Evolutionary conservation across 2,888 invertebrate species (phyloP).

Genomic region (Dryococelus australis): DNA sequence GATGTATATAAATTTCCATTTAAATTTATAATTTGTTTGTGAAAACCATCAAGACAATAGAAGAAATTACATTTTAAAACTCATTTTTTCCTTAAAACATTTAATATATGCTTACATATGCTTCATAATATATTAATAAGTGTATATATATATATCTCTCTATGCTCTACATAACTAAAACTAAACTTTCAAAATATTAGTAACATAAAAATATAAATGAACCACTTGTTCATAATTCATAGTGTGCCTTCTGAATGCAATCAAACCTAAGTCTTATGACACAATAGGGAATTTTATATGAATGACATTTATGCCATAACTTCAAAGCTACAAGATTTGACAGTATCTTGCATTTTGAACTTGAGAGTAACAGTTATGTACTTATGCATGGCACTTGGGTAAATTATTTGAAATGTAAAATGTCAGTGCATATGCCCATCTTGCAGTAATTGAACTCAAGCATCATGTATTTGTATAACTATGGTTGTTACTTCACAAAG

Average conservation of each 20-base stretch:
- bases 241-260: slow-evolving; percentile 16
- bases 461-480: not conserved
- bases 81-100: not conserved
- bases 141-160: not conserved
- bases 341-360: not conserved
- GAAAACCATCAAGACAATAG: slow-evolving; percentile 16
- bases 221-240: slow-evolving; percentile 1
- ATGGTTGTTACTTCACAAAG: not conserved
- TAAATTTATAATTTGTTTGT: not conserved
- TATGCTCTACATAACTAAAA: slow-evolving; percentile 9
- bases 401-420: not conserved
- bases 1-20: slow-evolving; percentile 3
- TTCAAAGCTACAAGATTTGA: not conserved
- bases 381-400: not conserved
- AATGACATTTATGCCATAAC: not conserved
- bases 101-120: slow-evolving; percentile 10
- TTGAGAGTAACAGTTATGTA: not conserved
- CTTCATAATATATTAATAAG: slow-evolving; percentile 5
- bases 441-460: not conserved
- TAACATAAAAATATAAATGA: slow-evolving; percentile 16
- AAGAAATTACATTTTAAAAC: slow-evolving; percentile 11
- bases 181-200: slow-evolving; percentile 16
- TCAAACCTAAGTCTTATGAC: slow-evolving; percentile 1
- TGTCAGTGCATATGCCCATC: not conserved
- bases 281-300: not conserved